phyloP scores from a whole-genome alignment of 2,888 invertebrate species.

The Bibio marci region DNA sequence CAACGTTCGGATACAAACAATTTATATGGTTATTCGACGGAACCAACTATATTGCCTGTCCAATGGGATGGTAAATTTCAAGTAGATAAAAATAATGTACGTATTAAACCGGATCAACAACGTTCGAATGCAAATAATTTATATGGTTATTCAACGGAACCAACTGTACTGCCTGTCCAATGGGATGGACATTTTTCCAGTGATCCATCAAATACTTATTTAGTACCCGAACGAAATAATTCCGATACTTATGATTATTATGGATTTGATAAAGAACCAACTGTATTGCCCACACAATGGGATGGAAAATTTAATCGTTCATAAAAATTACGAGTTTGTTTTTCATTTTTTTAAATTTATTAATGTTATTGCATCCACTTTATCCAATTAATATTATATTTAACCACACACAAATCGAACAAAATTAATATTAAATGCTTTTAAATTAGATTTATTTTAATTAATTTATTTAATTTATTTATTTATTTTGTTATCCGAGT shows the following conservation, averaged over 20 bases:
- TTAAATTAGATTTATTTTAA: no score
- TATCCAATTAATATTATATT: no score
- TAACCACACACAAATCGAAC: no score
- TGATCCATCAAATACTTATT: slow-evolving; percentile 19
- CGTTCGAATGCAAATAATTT: slow-evolving; percentile 24
- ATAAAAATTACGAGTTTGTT: no score
- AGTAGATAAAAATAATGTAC: slow-evolving; percentile 8
- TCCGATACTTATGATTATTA: slow-evolving; percentile 24
- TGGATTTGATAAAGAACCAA: slow-evolving; percentile 20
- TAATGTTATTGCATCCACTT: no score
- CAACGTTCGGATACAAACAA: slow-evolving; percentile 21
- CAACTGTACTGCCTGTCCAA: slow-evolving; percentile 21
- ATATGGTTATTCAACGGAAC: slow-evolving; percentile 22
- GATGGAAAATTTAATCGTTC: slow-evolving; percentile 19
- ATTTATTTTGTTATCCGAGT: no score
- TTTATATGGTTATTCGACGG: slow-evolving; percentile 14
- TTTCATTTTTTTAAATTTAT: no score
- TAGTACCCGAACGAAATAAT: slow-evolving; percentile 17
- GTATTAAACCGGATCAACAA: slow-evolving; percentile 9
- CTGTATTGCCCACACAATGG: slow-evolving; percentile 23
- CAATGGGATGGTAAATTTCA: slow-evolving; percentile 27
- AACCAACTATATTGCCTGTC: slow-evolving; percentile 21
- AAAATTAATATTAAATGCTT: no score
- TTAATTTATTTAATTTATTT: no score
- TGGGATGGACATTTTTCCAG: slow-evolving; percentile 26